These are phyloP conservation scores for Popillia japonica DNA, from an alignment of 1,140 invertebrate genomes.

Conservation along the genomic window DNA sequence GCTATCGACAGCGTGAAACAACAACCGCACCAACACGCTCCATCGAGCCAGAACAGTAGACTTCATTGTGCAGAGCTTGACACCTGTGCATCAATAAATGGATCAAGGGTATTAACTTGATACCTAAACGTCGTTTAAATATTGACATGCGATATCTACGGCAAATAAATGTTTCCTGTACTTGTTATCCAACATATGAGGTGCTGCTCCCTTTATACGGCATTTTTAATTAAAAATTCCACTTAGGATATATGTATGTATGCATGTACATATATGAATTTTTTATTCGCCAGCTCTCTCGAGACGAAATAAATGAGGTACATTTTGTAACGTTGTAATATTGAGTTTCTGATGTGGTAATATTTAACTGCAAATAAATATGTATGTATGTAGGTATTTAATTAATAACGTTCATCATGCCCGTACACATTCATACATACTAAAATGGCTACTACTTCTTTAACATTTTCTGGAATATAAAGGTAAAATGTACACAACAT, in stretches of 20 bases:
- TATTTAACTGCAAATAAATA: too few species aligned
- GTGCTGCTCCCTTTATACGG: not conserved
- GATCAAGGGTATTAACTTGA: slow-evolving; percentile 27
- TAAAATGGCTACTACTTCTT: too few species aligned
- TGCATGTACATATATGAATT: too few species aligned
- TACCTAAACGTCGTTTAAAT: slow-evolving; percentile 8
- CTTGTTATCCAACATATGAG: not conserved
- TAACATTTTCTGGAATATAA: too few species aligned
- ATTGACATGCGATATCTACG: not conserved
- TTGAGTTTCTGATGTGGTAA: too few species aligned
- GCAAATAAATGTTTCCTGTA: slow-evolving; percentile 26
- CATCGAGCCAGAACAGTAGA: slow-evolving; percentile 24
- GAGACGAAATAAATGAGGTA: too few species aligned
- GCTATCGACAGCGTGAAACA: not conserved
- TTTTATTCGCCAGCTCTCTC: not conserved
- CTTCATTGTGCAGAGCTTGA: not conserved
- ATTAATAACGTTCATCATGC: too few species aligned
- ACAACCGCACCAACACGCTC: slow-evolving; percentile 24
- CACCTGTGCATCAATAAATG: slow-evolving; percentile 19
- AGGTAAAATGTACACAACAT: too few species aligned
- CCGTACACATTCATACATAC: too few species aligned
- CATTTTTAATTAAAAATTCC: not conserved
- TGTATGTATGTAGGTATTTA: too few species aligned
- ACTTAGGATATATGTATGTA: not conserved
- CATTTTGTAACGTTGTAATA: too few species aligned